Percentiles rank a stretch among this genome's conserved stretches.
phyloP scores from a whole-genome alignment of 2,113 vertebrate genomes.

The Platycercus adscitus region DNA sequence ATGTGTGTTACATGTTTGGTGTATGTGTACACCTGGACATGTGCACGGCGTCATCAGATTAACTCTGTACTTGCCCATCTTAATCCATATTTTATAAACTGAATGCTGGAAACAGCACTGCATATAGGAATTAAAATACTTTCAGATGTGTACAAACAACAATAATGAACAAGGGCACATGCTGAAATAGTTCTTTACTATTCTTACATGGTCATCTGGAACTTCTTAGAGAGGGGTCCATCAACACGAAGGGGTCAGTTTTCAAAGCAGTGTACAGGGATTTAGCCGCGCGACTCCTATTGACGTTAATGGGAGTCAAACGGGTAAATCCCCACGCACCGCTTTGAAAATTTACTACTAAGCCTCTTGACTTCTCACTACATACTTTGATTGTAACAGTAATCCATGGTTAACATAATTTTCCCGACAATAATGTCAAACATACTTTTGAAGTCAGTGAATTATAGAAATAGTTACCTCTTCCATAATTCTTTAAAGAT shows the following conservation, averaged over 20 bases:
- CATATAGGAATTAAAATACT: conserved; percentile 9
- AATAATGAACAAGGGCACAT: conserved; percentile 28
- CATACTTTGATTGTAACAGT: conserved; percentile 78
- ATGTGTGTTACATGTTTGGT: background rate
- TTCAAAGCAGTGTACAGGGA: conserved; percentile 57
- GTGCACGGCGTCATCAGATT: rapidly evolving
- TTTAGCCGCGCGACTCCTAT: conserved; percentile 60
- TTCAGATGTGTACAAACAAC: conserved; percentile 67
- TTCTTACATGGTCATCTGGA: conserved; percentile 54
- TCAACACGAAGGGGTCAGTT: conserved; percentile 58
- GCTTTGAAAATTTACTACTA: conserved; percentile 75
- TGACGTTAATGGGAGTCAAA: conserved; percentile 70
- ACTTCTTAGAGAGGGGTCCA: conserved; percentile 66
- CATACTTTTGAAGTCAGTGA: conserved; percentile 76
- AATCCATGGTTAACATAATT: conserved; percentile 79
- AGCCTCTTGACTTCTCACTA: conserved; percentile 73
- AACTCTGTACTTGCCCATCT: background rate
- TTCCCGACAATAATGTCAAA: conserved; percentile 78
- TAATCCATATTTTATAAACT: background rate
- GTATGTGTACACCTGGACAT: background rate
- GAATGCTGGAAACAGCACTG: background rate
- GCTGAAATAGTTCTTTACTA: conserved; percentile 43
- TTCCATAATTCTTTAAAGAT: conserved; percentile 74
- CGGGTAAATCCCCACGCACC: conserved; percentile 68
- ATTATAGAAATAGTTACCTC: conserved; percentile 75